Evolutionary conservation across 2,888 invertebrate species (phyloP), one percentile per base, ranked within the genome.

Genomic region (Drosophila robusta): DNA sequence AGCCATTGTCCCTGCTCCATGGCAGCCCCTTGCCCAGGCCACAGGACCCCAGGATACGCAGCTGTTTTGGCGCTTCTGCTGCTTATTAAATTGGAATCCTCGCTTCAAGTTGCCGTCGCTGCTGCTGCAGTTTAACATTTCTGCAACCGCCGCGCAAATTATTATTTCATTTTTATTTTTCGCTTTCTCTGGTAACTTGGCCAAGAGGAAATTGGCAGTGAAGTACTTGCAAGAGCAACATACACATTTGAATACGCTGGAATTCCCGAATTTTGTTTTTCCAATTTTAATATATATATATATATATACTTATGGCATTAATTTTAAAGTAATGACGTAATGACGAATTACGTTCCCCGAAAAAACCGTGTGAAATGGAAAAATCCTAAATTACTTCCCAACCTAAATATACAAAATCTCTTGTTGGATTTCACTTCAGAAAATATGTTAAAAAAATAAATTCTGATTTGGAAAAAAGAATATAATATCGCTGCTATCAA

Each of bases 31-130:
- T 49, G 45, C 5, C 32, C 1, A 14, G 26, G 26, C 16, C 42
- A 12, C 47, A 41, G 39, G 47, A 16, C 47, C 12, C 12, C 16
- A 42, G 46, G 49, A 75, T 80, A 52, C 89, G 73, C 90, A 90
- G 84, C 87, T 90, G 90, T 71, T 60, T 71, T 67, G 67, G 64
- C 71, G 71, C 80, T 75, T 74, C 78, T 84, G 80, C 70, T 79
- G 83, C 87, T 90, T 90, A 90, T 90, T 90, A 89, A 90, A 89
- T 82, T 89, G 75, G 90, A 90, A 90, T 83, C 88, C 89, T 76
- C 67, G 65, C 61, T 64, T 86, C 72, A 77, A 82, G 62, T 76
- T 72, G 65, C 50, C 56, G 42, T 50, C 67, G 55, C 41, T 64
- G 45, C 60, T 68, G 62, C 41, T 79, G 80, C 71, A 76, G 72